Conservation (phyloP, 2,888 invertebrate species). For the Xanthostigma xanthostigma region DNA sequence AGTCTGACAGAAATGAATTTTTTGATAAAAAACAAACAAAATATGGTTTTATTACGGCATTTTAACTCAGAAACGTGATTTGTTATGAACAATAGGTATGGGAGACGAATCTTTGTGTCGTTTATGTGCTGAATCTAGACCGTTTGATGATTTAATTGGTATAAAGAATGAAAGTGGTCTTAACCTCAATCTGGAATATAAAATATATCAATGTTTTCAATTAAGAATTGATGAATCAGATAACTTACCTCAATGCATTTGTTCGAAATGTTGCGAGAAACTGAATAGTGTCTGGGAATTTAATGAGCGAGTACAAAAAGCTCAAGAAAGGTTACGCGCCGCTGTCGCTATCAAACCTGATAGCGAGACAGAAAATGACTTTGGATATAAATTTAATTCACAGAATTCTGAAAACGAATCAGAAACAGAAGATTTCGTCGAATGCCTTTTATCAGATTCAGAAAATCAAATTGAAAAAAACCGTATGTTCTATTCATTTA, state of each 20-base stretch:
- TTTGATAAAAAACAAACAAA: background rate
- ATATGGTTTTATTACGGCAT: background rate
- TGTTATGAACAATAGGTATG: constrained; percentile 6
- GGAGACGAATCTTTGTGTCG: constrained; percentile 19
- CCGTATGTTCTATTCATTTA: background rate
- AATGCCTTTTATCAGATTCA: background rate
- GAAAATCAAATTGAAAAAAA: background rate
- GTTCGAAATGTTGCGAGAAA: constrained; percentile 24
- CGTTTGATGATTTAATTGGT: constrained; percentile 19
- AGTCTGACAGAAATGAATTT: too few relatives aligned
- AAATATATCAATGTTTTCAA: constrained; percentile 25
- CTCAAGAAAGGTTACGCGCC: constrained; percentile 21
- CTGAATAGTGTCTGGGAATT: constrained; percentile 26
- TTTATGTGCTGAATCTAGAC: constrained; percentile 24
- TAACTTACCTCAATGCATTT: constrained; percentile 23
- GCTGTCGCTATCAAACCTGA: background rate
- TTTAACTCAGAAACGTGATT: background rate
- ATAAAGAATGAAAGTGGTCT: constrained; percentile 19
- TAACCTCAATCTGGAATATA: constrained; percentile 18
- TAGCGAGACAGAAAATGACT: background rate
- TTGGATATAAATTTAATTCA: background rate
- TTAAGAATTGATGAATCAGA: constrained; percentile 23
- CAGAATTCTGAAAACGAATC: background rate
- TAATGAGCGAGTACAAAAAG: constrained; percentile 25
- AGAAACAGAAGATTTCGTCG: background rate